Base-by-base conservation (phyloP, 1,140 invertebrate genomes). In the Drosophila seguyi region DNA sequence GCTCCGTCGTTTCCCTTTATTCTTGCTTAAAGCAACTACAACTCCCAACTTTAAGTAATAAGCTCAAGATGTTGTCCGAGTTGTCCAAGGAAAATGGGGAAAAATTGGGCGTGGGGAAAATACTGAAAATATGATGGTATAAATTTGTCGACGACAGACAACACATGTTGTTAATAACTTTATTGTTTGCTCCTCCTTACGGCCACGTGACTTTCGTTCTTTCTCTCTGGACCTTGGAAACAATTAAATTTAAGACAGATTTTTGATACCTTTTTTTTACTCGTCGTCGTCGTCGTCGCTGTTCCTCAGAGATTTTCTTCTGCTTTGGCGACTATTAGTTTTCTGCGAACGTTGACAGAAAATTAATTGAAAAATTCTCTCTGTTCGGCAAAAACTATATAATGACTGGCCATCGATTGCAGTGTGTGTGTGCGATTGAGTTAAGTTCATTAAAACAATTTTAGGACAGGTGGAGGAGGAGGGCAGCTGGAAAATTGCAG, bases 281-380 rank as follows among this genome's bases (percentile, higher is more conserved):
- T n/a, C n/a, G n/a, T 48, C 14, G 1, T 29, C 14, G 7, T 25
- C 13, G 22, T 48, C 4, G 22, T 14, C 13, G 38, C 61, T 75
- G 36, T 27, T 18, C 13, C 29, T 34, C 27, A 11, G 66, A 27
- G 66, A 29, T 58, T 58, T 29, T 27, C 42, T 38, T 72, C n/a
- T 25, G 13, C 20, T 47, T 47, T 36, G 47, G 18, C 14, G 22
- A 71, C 27, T n/a, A 39, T 16, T 29, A 50, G 48, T 69, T 87
- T 86, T 85, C 71, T 62, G 84, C 84, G 20, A 88, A 71, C 84
- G 84, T 80, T 84, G 84, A 87, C 84, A 87, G 84, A 87, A 87
- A 87, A 87, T 87, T 87, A 87, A 87, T 87, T 87, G 79, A 88
- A 87, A 87, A 84, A 81, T 78, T 78, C 44, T 42, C 56, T 57